Percentiles rank a stretch among this genome's conserved stretches.
Conservation (phyloP, 2,888 invertebrate genomes). For the Pollenia amentaria region DNA sequence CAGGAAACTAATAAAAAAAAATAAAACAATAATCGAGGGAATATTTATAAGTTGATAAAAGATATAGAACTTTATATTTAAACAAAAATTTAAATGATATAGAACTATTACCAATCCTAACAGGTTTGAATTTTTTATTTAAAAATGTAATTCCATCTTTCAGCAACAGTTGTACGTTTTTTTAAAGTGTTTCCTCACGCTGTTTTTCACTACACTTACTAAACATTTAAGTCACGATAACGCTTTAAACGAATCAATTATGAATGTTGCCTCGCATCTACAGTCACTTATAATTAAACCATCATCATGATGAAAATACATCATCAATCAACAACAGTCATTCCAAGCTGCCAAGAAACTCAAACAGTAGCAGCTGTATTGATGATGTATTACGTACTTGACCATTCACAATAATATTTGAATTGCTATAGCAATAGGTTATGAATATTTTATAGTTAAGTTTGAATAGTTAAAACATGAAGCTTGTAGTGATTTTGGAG, state of each 20-base stretch:
- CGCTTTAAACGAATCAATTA: neutral
- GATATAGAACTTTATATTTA: no score
- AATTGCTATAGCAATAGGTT: constrained; percentile 8
- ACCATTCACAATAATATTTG: constrained; percentile 22
- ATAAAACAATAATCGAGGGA: neutral
- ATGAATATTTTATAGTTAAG: neutral
- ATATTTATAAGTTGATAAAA: neutral
- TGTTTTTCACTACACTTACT: no score
- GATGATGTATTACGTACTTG: constrained; percentile 33
- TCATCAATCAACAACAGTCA: constrained; percentile 40
- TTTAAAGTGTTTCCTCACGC: no score
- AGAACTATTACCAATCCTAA: no score
- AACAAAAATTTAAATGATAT: no score
- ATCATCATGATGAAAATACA: constrained; percentile 30
- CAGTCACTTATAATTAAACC: constrained; percentile 23
- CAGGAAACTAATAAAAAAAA: neutral
- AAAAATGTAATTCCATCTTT: no score
- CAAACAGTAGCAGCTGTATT: constrained; percentile 49
- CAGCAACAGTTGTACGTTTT: no score
- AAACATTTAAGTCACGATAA: no score
- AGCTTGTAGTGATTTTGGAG: no score
- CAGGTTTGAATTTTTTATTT: no score
- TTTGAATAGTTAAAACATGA: no score
- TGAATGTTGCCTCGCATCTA: neutral
- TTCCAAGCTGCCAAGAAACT: neutral